Percentiles rank a stretch among this genome's conserved stretches.
Conservation (phyloP, 1,140 invertebrate species). For the Homalodisca vitripennis region DNA sequence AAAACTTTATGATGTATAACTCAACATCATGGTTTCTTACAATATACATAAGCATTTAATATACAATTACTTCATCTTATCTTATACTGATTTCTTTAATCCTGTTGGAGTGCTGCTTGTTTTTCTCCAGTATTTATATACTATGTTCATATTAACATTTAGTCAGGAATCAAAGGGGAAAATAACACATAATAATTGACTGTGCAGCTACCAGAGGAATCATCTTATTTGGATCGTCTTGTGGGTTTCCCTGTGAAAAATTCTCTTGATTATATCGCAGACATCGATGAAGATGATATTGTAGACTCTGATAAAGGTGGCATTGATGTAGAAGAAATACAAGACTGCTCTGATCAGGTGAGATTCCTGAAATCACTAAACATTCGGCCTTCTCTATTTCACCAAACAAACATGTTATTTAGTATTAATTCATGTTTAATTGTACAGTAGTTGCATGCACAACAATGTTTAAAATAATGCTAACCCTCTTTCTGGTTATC, state of each 20-base stretch:
- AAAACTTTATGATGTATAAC: too few relatives aligned
- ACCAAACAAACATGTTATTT: not conserved
- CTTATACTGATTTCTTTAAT: too few relatives aligned
- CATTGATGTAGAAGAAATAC: not conserved
- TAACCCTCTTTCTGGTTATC: too few relatives aligned
- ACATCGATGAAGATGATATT: slow-evolving; percentile 36
- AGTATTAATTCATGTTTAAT: not conserved
- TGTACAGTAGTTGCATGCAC: too few relatives aligned
- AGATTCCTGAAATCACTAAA: not conserved
- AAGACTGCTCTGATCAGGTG: slow-evolving; percentile 8
- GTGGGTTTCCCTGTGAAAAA: slow-evolving; percentile 34
- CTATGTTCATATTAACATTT: too few relatives aligned
- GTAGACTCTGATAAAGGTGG: slow-evolving; percentile 23
- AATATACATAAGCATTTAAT: too few relatives aligned
- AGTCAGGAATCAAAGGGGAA: not conserved
- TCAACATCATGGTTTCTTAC: too few relatives aligned
- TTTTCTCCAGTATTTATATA: too few relatives aligned
- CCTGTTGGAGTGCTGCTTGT: too few relatives aligned
- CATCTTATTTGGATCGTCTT: slow-evolving; percentile 29
- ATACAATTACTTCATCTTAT: too few relatives aligned
- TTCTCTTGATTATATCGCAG: slow-evolving; percentile 39
- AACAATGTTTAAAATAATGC: too few relatives aligned
- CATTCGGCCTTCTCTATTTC: not conserved
- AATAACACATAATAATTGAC: not conserved
- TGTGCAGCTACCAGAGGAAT: not conserved